Conservation (phyloP, 2,797 vertebrate genomes). For the Acomys russatus region DNA sequence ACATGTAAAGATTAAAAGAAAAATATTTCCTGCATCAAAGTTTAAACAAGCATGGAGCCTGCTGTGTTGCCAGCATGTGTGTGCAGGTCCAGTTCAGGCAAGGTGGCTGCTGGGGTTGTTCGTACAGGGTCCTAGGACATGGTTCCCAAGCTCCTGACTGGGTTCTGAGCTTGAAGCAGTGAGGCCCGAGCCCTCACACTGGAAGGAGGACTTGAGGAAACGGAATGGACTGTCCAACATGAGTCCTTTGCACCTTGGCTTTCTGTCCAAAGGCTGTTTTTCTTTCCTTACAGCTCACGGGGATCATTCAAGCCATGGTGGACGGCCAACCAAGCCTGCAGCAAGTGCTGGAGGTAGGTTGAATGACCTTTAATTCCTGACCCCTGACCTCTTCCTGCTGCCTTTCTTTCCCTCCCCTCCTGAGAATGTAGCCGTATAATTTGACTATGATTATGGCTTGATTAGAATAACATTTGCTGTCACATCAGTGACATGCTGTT, state of each 20-base stretch:
- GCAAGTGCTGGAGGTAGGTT: conserved; percentile 92
- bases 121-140: not conserved
- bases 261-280: conserved; percentile 81
- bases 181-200: conserved; percentile 4
- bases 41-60: conserved; percentile 28
- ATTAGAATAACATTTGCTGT: conserved; percentile 92
- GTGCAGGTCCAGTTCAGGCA: not conserved
- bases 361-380: conserved; percentile 88
- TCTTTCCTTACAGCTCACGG: conserved; percentile 90
- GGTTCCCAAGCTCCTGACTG: not conserved
- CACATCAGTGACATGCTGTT: conserved; percentile 88
- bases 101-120: not conserved
- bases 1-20: not conserved
- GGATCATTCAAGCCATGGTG: conserved; percentile 93
- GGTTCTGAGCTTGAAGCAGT: conserved; percentile 51
- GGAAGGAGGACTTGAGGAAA: conserved; percentile 43
- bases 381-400: conserved; percentile 86
- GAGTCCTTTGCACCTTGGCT: not conserved
- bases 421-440: conserved; percentile 91
- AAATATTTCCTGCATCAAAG: conserved; percentile 19
- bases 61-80: not conserved
- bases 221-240: not conserved
- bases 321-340: conserved; percentile 92
- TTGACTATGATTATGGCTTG: conserved; percentile 93
- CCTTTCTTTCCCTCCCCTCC: conserved; percentile 84